A percentile compares a stretch with the other conserved stretches of the same genome.
Conservation (phyloP, 2,888 invertebrate genomes). For the Andrena bucephala region DNA sequence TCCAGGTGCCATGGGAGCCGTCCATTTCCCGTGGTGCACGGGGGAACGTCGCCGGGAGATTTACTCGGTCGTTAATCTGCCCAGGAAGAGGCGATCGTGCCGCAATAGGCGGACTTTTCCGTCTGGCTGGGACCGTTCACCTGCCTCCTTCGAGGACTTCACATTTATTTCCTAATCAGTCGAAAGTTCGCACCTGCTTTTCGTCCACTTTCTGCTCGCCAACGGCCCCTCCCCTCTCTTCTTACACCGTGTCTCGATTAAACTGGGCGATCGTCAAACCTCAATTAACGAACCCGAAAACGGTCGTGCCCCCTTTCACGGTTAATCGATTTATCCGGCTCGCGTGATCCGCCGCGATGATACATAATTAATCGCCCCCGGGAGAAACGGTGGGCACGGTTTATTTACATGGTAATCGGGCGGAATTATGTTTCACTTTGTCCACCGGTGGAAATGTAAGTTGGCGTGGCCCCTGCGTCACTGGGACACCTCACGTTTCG, state of each 20-base stretch:
- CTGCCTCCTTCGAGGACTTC: constrained; percentile 39
- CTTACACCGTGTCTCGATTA: constrained; percentile 31
- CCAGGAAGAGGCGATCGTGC: constrained; percentile 21
- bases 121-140: constrained; percentile 52
- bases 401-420: constrained; percentile 43
- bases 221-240: not conserved
- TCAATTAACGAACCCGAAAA: constrained; percentile 55
- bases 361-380: constrained; percentile 45
- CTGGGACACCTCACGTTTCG: not conserved
- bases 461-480: not conserved
- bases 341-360: constrained; percentile 45
- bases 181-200: constrained; percentile 63
- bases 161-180: constrained; percentile 59
- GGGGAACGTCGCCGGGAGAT: constrained; percentile 12
- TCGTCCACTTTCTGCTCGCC: constrained; percentile 4
- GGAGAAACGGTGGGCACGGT: constrained; percentile 33
- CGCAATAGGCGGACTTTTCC: constrained; percentile 54
- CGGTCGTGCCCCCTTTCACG: constrained; percentile 42
- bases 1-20: constrained; percentile 22
- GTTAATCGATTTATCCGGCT: constrained; percentile 59
- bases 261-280: constrained; percentile 57
- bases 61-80: constrained; percentile 40
- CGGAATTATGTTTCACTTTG: constrained; percentile 26
- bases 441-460: not conserved
- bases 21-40: not conserved